These are phyloP conservation scores for Pollenia griseotomentosa DNA, from an alignment of 2,888 invertebrate species.

Conservation along the genomic window DNA sequence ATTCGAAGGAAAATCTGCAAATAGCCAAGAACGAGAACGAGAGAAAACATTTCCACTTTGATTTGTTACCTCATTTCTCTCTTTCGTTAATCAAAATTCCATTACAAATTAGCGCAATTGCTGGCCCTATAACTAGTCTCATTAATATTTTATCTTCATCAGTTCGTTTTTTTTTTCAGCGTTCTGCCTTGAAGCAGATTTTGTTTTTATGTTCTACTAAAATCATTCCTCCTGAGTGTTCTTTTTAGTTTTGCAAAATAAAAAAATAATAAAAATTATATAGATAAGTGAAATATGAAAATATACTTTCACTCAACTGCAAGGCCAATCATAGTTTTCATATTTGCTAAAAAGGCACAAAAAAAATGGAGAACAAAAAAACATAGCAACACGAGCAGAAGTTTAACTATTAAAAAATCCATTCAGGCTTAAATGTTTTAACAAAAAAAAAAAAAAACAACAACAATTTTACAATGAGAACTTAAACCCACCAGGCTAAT, in stretches of 20 bases:
- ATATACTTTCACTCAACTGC: slow-evolving; percentile 11
- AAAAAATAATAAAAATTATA: too few species aligned
- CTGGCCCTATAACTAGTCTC: slow-evolving; percentile 24
- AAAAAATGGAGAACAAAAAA: neutral
- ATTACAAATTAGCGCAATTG: slow-evolving; percentile 26
- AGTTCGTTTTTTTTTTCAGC: neutral
- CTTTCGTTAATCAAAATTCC: neutral
- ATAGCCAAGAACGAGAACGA: too few species aligned
- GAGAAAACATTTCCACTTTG: neutral
- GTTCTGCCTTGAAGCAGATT: neutral
- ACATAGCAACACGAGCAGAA: neutral
- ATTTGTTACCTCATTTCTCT: neutral
- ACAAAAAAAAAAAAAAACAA: neutral
- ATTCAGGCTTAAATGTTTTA: slow-evolving; percentile 52
- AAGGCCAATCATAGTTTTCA: slow-evolving; percentile 54
- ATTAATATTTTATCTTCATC: slow-evolving; percentile 36
- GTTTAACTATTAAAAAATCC: slow-evolving; percentile 41
- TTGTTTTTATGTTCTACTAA: neutral
- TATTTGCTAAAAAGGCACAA: slow-evolving; percentile 14
- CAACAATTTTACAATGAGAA: slow-evolving; percentile 41
- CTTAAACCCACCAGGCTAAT: slow-evolving; percentile 41
- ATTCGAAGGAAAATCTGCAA: too few species aligned
- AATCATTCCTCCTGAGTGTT: slow-evolving; percentile 16
- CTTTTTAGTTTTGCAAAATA: neutral
- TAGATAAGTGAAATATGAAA: neutral